Evolutionary conservation across 2,797 vertebrate genomes (phyloP).

Genomic region (Synanceia verrucosa): DNA sequence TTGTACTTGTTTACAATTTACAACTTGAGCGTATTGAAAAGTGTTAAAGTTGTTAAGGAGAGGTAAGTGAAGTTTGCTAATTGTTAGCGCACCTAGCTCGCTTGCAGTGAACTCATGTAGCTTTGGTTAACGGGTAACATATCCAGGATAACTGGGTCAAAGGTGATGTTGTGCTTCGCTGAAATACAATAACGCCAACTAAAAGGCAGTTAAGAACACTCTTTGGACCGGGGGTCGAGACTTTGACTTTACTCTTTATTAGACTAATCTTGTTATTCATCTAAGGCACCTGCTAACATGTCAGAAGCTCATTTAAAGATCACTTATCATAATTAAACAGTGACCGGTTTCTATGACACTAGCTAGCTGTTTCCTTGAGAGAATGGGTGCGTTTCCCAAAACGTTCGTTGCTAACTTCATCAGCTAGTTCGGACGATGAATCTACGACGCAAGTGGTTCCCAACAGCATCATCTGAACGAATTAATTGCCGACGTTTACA

Average conservation of each 20-base stretch:
- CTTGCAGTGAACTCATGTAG: not conserved
- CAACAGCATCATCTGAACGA: too few relatives aligned
- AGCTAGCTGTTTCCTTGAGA: not conserved
- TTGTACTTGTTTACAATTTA: not conserved
- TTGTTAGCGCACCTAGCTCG: slow-evolving; percentile 26
- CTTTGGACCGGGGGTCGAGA: rapidly evolving
- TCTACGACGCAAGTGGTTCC: too few relatives aligned
- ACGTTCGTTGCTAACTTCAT: too few relatives aligned
- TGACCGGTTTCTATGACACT: too few relatives aligned
- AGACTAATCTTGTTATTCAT: too few relatives aligned
- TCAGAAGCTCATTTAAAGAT: not conserved
- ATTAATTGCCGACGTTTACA: too few relatives aligned
- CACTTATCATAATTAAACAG: not conserved
- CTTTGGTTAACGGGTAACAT: not conserved
- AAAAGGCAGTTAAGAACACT: not conserved
- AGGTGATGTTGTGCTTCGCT: slow-evolving; percentile 21
- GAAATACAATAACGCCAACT: not conserved
- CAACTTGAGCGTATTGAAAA: not conserved
- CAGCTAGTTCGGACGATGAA: too few relatives aligned
- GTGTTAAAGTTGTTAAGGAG: rapidly evolving
- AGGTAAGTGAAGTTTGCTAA: not conserved
- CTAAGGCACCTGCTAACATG: not conserved
- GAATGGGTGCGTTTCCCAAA: too few relatives aligned
- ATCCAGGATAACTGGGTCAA: slow-evolving; percentile 51
- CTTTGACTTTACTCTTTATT: too few relatives aligned